Evolutionary conservation across 1,140 invertebrate genomes (phyloP).

Genomic region (Andricus grossulariae): DNA sequence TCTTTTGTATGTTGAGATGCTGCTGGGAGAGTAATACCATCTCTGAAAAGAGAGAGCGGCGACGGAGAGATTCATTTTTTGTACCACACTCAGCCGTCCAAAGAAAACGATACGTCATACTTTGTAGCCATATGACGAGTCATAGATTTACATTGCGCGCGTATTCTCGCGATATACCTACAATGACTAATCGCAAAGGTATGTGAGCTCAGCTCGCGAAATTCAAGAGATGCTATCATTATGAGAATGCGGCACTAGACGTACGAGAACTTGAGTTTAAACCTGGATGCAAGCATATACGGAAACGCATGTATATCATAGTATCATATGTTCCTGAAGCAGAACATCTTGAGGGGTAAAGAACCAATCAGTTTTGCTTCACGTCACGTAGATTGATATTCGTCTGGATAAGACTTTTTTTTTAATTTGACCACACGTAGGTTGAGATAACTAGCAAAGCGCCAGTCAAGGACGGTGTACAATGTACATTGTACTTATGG

Average conservation of each 20-base stretch:
- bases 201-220: neutral
- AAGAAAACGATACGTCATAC: slow-evolving; percentile 14
- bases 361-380: neutral
- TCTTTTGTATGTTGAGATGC: neutral
- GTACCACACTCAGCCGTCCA: neutral
- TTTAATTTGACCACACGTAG: slow-evolving; percentile 4
- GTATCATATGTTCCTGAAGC: slow-evolving; percentile 1
- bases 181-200: neutral
- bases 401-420: neutral
- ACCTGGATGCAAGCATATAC: neutral
- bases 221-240: slow-evolving; percentile 16
- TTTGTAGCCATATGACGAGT: neutral
- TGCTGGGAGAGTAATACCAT: neutral
- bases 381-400: neutral
- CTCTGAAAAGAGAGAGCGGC: slow-evolving; percentile 5
- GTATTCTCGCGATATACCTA: neutral
- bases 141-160: no score
- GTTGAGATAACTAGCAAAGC: slow-evolving; percentile 18
- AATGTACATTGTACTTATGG: neutral
- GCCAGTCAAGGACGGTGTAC: slow-evolving; percentile 8
- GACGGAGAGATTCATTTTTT: neutral
- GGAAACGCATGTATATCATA: slow-evolving; percentile 1
- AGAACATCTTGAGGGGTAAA: slow-evolving; percentile 10
- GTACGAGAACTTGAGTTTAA: neutral
- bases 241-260: neutral